Percentiles rank a stretch among this genome's conserved stretches.
phyloP scores from a whole-genome alignment of 2,113 vertebrate genomes.

The Lontra canadensis region DNA sequence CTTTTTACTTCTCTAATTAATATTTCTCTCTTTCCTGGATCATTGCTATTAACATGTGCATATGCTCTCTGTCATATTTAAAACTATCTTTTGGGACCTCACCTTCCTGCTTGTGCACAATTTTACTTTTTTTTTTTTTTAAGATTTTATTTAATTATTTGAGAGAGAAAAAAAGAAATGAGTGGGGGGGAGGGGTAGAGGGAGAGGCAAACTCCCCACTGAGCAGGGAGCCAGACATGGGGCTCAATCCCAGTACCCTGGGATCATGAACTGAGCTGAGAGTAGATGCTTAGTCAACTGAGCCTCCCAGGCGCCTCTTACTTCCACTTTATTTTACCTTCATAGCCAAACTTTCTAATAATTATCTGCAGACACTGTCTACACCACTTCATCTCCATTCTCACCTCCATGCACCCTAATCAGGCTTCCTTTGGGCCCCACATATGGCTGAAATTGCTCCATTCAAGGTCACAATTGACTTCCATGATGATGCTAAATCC shows the following conservation, averaged over 20 bases:
- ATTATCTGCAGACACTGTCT: neutral
- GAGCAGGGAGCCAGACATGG: neutral
- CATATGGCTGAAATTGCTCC: constrained; percentile 1
- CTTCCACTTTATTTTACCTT: neutral
- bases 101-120: neutral
- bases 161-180: neutral
- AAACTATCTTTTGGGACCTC: neutral
- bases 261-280: neutral
- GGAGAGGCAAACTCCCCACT: neutral
- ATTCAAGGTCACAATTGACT: constrained; percentile 34
- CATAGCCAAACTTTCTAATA: neutral
- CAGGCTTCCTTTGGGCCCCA: neutral
- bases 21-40: neutral
- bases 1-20: neutral
- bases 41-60: neutral
- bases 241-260: neutral
- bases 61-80: neutral
- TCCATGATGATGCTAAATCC: constrained; percentile 39
- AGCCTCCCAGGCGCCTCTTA: neutral
- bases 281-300: neutral
- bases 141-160: neutral
- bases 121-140: neutral
- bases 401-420: neutral
- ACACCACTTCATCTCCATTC: neutral
- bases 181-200: neutral